Evolutionary conservation across 2,888 invertebrate species (phyloP).

Genomic region (Mayetiola destructor): DNA sequence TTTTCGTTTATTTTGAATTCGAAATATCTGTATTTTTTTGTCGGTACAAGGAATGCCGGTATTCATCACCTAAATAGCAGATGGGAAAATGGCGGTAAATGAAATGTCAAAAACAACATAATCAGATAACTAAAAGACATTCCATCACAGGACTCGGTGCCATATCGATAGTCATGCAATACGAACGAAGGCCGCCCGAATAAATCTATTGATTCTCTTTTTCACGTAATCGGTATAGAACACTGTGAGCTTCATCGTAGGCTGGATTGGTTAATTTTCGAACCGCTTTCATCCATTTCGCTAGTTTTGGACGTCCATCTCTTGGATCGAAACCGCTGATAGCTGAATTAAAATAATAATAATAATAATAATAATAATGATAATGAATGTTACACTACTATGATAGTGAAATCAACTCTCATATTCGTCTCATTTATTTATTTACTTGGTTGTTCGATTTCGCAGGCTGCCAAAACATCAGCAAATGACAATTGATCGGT

Average conservation of each 20-base stretch:
- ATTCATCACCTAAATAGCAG: too few relatives aligned
- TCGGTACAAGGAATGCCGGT: too few relatives aligned
- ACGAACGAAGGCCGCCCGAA: too few relatives aligned
- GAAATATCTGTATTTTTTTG: too few relatives aligned
- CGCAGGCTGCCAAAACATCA: constrained; percentile 59
- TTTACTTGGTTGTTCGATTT: constrained; percentile 64
- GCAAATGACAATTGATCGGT: constrained; percentile 47
- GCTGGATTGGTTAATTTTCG: constrained; percentile 43
- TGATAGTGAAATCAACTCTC: not conserved
- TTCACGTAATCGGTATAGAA: not conserved
- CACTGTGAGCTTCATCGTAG: constrained; percentile 45
- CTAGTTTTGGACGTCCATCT: constrained; percentile 42
- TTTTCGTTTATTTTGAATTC: too few relatives aligned
- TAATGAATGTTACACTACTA: not conserved
- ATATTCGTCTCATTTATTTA: not conserved
- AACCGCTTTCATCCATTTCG: constrained; percentile 50
- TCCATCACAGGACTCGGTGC: too few relatives aligned
- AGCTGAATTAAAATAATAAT: constrained; percentile 33
- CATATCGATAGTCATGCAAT: too few relatives aligned
- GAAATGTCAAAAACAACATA: too few relatives aligned
- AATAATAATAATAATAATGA: not conserved
- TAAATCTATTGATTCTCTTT: too few relatives aligned
- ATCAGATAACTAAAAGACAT: too few relatives aligned
- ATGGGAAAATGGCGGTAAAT: too few relatives aligned
- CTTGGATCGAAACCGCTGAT: constrained; percentile 50